phyloP scores from a whole-genome alignment of 2,113 vertebrate species.

The Rhinoderma darwinii region DNA sequence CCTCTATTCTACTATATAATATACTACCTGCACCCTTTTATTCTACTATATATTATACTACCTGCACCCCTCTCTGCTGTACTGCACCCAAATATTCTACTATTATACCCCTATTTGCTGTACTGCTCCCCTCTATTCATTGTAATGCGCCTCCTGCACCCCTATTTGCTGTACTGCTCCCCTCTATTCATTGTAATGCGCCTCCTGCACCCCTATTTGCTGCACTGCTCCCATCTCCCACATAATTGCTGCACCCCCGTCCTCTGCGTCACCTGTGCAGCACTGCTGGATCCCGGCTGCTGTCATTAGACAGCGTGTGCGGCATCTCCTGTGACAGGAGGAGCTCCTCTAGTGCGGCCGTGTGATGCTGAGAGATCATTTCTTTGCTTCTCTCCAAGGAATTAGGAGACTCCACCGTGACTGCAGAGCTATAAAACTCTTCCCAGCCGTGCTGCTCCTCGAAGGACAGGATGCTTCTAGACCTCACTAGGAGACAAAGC shows the following conservation, averaged over 20 bases:
- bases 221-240: background rate
- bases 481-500: slow-evolving; percentile 81
- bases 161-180: background rate
- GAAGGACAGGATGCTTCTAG: slow-evolving; percentile 87
- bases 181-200: background rate
- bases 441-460: slow-evolving; percentile 81
- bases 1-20: background rate
- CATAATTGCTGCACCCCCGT: background rate
- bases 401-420: slow-evolving; percentile 79
- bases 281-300: slow-evolving; percentile 78
- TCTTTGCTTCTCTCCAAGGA: slow-evolving; percentile 74
- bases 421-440: slow-evolving; percentile 76
- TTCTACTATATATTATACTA: no score
- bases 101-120: background rate
- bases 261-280: slow-evolving; percentile 72
- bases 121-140: background rate
- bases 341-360: slow-evolving; percentile 70
- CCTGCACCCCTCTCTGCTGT: background rate
- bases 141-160: background rate
- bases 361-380: slow-evolving; percentile 78
- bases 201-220: background rate
- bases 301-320: slow-evolving; percentile 80
- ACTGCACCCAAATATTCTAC: background rate
- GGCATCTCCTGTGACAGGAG: slow-evolving; percentile 64
- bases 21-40: background rate